phyloP scores from a whole-genome alignment of 2,888 invertebrate genomes.

The Drosophila cognata region DNA sequence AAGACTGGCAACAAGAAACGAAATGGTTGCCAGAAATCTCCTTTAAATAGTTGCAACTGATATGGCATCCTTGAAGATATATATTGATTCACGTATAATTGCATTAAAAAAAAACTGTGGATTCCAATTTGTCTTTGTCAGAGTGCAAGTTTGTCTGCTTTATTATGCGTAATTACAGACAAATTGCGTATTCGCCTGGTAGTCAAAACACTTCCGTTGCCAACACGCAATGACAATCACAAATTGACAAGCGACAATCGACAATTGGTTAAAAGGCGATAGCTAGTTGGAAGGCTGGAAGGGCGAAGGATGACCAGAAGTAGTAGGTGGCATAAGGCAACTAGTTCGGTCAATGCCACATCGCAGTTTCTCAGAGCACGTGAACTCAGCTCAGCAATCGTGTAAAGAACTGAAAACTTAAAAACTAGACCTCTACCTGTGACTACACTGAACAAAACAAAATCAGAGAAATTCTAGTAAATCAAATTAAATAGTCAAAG shows the following conservation, averaged over 20 bases:
- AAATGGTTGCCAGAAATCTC: neutral
- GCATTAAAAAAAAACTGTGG: neutral
- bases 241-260: neutral
- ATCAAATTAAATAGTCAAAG: neutral
- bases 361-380: constrained; percentile 13
- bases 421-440: neutral
- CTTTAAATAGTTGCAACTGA: neutral
- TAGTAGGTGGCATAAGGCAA: neutral
- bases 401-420: neutral
- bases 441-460: neutral
- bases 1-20: neutral
- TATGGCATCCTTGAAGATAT: neutral
- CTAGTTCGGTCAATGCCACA: constrained; percentile 6
- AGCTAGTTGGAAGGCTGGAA: neutral
- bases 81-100: neutral
- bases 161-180: neutral
- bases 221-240: neutral
- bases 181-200: constrained; percentile 3
- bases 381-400: neutral
- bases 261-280: neutral
- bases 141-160: neutral
- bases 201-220: neutral
- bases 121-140: neutral
- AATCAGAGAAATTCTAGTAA: neutral
- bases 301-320: neutral